Evolutionary conservation across 1,140 invertebrate genomes (phyloP), one percentile per base, ranked within the genome.

Genomic region (Meteorus sp.): DNA sequence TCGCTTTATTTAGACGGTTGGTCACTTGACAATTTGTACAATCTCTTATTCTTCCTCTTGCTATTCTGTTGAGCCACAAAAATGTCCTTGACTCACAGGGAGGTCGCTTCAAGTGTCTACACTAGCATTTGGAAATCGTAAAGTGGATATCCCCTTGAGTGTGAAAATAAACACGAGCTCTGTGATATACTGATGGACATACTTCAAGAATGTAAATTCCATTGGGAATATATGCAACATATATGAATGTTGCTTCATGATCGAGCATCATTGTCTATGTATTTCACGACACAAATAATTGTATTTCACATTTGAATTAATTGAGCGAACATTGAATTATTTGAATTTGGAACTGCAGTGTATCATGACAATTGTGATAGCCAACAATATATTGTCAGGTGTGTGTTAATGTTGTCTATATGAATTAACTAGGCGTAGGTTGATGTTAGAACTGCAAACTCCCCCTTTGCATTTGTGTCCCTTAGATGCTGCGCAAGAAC

Each of bases 401-500:
- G 44, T 43, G 39, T 43, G 15, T 3, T 6, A 19, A 17, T 43
- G 39, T 39, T 15, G 19, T n/a, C 25, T 47, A n/a, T n/a, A 19
- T 31, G 17, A 17, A 19, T 5, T 35, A 37, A 23, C 37, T 33
- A 8, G n/a, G 29, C 22, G 37, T 43, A 17, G 52, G 23, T 41
- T 33, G 33, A 52, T n/a, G 50, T 27, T 52, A n/a, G n/a, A n/a
- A n/a, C n/a, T n/a, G 22, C 13, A 39, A 19, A 25, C 29, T 9
- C 9, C 37, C 43, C 31, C n/a, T n/a, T 19, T 35, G 27, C 50
- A 9, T 20, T 43, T 15, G 25, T 29, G 45, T 47, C 45, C 64
- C 70, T 64, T 62, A n/a, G 67, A 65, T 63, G 63, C 66, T 64
- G 68, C 67, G 56, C 67, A 56, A 56, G 64, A 65, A 53, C n/a